Evolutionary conservation across 2,888 invertebrate species (phyloP), one percentile per base, ranked within the genome.

Genomic region (Drosophila antonietae): DNA sequence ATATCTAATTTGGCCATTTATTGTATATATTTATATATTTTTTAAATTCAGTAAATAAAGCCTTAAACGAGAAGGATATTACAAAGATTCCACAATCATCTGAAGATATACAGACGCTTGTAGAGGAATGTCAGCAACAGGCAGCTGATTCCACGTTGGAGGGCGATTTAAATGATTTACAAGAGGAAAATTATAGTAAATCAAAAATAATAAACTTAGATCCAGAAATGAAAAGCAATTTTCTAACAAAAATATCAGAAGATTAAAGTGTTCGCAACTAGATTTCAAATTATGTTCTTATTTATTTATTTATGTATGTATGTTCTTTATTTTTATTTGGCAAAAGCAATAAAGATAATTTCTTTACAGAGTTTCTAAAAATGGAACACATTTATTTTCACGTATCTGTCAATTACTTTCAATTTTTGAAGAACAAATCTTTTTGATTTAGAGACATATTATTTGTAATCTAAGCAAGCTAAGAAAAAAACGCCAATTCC

Each of bases 281-380:
- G 15, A 10, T 51, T 18, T 37, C 39, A 37, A 53, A 18, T n/a
- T 43, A 58, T 35, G 15, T 2, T 12, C 23, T 55, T 20, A 67
- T 67, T 63, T 67, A 67, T 63, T 56, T 49, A 55, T 55, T 41
- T 53, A 61, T 52, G 7, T 61, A 37, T 61, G 37, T 53, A 33
- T 20, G 20, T 62, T 39, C 15, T 68, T 18, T 18, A 12, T 12
- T 33, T 49, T 62, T 49, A 44, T 35, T 56, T 51, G 49, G 23
- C 8, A 49, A 49, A 49, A 35, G 20, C n/a, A 33, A 49, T 4
- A 28, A 28, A 28, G 28, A 28, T 28, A 4, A 28, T 28, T 28
- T 28, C 28, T 28, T 28, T 5, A 5, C 28, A 28, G 43, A 41
- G 41, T 41, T 18, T 41, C 0, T 41, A 41, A 41, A n/a, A 41